These are phyloP conservation scores for Sebastes minor DNA, from an alignment of 2,797 vertebrate species.

Conservation along the genomic window DNA sequence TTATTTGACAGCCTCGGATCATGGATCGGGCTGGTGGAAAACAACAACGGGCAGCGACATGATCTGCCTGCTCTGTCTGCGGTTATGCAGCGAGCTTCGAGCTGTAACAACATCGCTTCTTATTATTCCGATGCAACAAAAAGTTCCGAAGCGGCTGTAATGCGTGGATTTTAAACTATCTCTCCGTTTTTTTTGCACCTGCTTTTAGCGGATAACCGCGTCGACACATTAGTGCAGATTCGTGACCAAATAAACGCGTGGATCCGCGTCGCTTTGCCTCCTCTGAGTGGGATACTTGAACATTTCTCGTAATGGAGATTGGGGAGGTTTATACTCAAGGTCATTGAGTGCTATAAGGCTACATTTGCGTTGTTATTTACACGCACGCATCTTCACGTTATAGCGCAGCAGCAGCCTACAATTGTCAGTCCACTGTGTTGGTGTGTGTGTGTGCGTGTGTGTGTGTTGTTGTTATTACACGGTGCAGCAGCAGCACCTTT, in stretches of 20 bases:
- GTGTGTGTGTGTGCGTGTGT: not conserved
- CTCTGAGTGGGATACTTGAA: constrained; percentile 76
- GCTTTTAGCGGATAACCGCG: constrained; percentile 70
- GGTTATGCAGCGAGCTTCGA: constrained; percentile 67
- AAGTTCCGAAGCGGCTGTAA: constrained; percentile 83
- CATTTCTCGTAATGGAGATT: constrained; percentile 75
- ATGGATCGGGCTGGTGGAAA: constrained; percentile 80
- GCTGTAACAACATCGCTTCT: constrained; percentile 42
- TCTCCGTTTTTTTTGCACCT: constrained; percentile 81
- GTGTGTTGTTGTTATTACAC: constrained; percentile 64
- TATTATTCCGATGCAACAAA: constrained; percentile 77
- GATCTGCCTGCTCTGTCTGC: constrained; percentile 77
- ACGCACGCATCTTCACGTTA: constrained; percentile 29
- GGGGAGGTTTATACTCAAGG: constrained; percentile 83
- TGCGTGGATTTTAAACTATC: constrained; percentile 70
- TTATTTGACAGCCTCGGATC: constrained; percentile 75
- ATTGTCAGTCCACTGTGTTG: constrained; percentile 50
- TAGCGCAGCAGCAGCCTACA: constrained; percentile 51
- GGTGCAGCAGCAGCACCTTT: constrained; percentile 40
- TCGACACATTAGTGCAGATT: constrained; percentile 68
- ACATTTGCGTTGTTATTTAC: constrained; percentile 70
- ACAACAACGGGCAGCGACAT: constrained; percentile 81
- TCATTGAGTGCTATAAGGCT: constrained; percentile 81
- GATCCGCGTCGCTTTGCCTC: constrained; percentile 66
- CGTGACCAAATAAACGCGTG: constrained; percentile 67